These are phyloP conservation scores for Cuculus canorus DNA, from an alignment of 2,797 vertebrate species.

Conservation along the genomic window DNA sequence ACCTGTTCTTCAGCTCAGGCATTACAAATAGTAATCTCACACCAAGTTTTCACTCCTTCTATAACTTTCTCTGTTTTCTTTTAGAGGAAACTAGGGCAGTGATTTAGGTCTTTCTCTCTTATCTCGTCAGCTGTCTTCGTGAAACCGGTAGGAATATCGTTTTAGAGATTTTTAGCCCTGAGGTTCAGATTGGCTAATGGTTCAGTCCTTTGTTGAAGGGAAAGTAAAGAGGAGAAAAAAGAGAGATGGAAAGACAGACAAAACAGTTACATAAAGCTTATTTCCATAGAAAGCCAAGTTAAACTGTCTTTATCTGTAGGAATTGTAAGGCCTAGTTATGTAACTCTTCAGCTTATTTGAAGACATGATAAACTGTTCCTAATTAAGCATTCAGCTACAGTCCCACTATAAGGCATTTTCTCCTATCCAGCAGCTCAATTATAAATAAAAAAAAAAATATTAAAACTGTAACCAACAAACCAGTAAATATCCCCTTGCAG, in stretches of 20 bases:
- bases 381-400: conserved; percentile 36
- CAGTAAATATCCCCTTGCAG: neutral
- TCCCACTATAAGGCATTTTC: neutral
- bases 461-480: neutral
- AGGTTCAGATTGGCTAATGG: conserved; percentile 2
- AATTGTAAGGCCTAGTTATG: conserved; percentile 40
- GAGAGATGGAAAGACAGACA: conserved; percentile 41
- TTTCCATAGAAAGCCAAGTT: conserved; percentile 54
- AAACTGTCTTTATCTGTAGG: conserved; percentile 54
- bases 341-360: conserved; percentile 42
- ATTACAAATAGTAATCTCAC: neutral
- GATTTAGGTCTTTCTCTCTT: conserved; percentile 30
- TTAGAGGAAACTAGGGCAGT: conserved; percentile 17
- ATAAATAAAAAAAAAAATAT: neutral
- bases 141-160: conserved; percentile 18
- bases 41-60: neutral
- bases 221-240: conserved; percentile 3
- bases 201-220: conserved; percentile 20
- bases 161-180: conserved; percentile 28
- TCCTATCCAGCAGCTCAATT: neutral
- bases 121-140: conserved; percentile 29
- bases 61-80: neutral
- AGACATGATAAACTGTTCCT: conserved; percentile 53
- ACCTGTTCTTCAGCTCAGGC: neutral
- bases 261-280: conserved; percentile 50